Evolutionary conservation across 2,888 invertebrate genomes (phyloP), one percentile per base, ranked within the genome.

Genomic region (Lochmaea capreae): DNA sequence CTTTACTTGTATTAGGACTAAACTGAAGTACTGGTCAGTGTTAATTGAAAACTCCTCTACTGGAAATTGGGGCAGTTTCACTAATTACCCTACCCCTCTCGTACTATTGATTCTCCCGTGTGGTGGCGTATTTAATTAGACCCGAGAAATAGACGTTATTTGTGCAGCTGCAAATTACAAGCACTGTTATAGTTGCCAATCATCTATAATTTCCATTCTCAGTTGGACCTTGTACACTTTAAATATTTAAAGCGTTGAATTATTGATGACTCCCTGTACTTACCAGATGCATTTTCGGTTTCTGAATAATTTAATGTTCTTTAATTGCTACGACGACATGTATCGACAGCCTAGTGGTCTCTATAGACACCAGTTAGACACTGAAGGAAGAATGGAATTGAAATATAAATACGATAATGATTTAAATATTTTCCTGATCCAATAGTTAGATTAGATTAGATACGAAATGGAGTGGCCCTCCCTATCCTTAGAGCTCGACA

Each of bases 181-280:
- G 77, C 81, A 67, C 74, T 76, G 81, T 82, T 83, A 84, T 84
- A 83, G 83, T 84, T 84, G 84, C 84, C 84, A 82, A 84, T 85
- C 84, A 83, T 84, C 82, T 83, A 84, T 84, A 85, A 85, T 85
- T 84, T 83, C 83, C 82, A 83, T 81, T 76, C 73, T 75, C 70
- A 75, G 79, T 79, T 78, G 77, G 81, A 82, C 72, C 75, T 75
- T 68, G 68, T 72, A 68, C 66, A 80, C 57, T 75, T 78, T 75
- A 78, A 78, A 76, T 73, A 78, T 74, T 76, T 72, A 75, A 62
- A 49, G 22, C 26, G 16, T 16, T 75, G 72, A 72, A 72, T 73
- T 70, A 73, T 46, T 71, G 58, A 77, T 74, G 71, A 43, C 78
- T 76, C 78, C 73, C 76, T 69, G 72, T 78, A 74, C 78, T 78